phyloP scores from a whole-genome alignment of 2,888 invertebrate species.

The Diarsia rubi region DNA sequence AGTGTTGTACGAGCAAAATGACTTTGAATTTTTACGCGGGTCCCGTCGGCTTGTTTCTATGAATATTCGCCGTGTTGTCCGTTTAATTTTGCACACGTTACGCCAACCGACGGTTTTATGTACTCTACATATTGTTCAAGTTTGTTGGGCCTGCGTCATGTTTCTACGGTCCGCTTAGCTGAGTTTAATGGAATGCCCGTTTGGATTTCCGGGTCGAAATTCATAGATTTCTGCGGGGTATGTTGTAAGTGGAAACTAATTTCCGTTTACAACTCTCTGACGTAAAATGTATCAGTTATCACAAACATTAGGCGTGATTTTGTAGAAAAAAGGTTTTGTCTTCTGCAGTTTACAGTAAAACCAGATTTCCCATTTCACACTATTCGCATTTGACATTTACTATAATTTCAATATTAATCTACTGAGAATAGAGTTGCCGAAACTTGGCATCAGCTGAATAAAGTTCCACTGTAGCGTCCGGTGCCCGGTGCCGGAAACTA shows the following conservation, averaged over 20 bases:
- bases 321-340: neutral
- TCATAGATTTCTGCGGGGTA: constrained; percentile 2
- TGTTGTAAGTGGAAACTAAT: neutral
- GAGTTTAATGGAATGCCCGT: constrained; percentile 36
- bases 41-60: constrained; percentile 59
- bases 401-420: constrained; percentile 39
- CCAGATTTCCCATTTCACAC: neutral
- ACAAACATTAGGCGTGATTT: neutral
- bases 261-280: neutral
- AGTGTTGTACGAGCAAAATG: constrained; percentile 46
- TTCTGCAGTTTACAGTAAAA: neutral
- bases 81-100: constrained; percentile 71
- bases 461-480: constrained; percentile 61
- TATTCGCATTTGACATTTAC: neutral
- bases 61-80: constrained; percentile 65
- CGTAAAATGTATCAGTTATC: neutral
- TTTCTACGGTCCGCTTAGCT: constrained; percentile 42
- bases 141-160: constrained; percentile 54
- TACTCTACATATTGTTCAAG: constrained; percentile 68
- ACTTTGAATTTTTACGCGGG: constrained; percentile 63
- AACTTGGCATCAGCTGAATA: constrained; percentile 54
- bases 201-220: constrained; percentile 38
- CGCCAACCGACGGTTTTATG: constrained; percentile 61
- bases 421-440: constrained; percentile 38
- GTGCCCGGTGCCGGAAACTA: constrained; percentile 63